phyloP scores from a whole-genome alignment of 2,113 vertebrate genomes.

The Eulacestoma nigropectus region DNA sequence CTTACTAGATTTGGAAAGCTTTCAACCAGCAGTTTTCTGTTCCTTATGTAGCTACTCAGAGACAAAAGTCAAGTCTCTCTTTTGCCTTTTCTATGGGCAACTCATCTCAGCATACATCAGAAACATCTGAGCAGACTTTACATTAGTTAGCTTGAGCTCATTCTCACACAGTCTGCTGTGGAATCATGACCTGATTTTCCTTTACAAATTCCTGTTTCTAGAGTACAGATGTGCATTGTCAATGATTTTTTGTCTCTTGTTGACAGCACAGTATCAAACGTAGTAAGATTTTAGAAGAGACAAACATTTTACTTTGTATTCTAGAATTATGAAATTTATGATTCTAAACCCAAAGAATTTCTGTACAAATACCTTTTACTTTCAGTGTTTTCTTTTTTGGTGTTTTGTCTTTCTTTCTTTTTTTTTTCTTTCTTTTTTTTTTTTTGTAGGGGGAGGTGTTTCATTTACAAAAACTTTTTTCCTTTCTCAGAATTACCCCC shows the following conservation, averaged over 20 bases:
- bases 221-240: neutral
- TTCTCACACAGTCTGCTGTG: neutral
- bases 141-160: neutral
- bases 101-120: neutral
- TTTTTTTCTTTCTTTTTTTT: too few species aligned
- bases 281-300: neutral
- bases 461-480: neutral
- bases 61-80: neutral
- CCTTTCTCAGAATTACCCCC: neutral
- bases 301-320: neutral
- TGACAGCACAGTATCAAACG: neutral
- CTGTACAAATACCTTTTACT: neutral
- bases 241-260: neutral
- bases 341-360: neutral
- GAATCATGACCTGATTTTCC: neutral
- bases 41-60: neutral
- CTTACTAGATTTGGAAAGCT: neutral
- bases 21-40: neutral
- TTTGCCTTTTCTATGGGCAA: neutral
- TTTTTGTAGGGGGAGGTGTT: neutral
- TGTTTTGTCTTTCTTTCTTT: neutral
- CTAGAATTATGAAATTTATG: neutral
- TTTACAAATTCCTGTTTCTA: neutral
- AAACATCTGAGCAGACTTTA: neutral
- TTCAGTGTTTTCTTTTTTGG: neutral